These are phyloP conservation scores for Zaprionus gabonicus DNA, from an alignment of 1,140 invertebrate genomes.

Conservation along the genomic window DNA sequence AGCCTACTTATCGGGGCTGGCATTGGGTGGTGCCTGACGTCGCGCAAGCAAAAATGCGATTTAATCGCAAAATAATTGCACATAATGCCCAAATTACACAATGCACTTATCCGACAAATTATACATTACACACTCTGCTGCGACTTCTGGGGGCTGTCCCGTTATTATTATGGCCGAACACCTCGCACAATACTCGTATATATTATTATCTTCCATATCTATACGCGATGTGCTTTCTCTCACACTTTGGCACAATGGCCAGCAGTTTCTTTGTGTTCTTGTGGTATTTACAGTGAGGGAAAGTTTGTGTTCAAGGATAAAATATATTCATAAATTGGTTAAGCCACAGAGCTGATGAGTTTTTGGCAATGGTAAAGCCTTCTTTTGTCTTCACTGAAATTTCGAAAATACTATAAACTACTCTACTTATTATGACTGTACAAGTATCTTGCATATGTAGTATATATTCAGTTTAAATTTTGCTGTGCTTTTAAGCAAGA, in stretches of 20 bases:
- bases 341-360: not conserved
- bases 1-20: constrained; percentile 20
- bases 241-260: not conserved
- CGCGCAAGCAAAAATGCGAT: not conserved
- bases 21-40: not conserved
- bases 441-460: too few relatives aligned
- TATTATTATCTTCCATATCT: not conserved
- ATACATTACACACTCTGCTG: constrained; percentile 4
- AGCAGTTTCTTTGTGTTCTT: not conserved
- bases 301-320: not conserved
- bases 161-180: not conserved
- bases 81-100: constrained; percentile 18
- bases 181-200: not conserved
- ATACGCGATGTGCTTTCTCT: not conserved
- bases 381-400: not conserved
- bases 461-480: too few relatives aligned
- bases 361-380: not conserved
- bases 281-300: too few relatives aligned
- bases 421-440: not conserved
- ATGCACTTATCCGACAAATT: constrained; percentile 17
- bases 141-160: not conserved
- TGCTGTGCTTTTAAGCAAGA: too few relatives aligned
- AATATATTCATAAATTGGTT: not conserved
- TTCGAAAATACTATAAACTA: not conserved
- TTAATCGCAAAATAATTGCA: constrained; percentile 27